Base-by-base conservation (phyloP, 2,888 invertebrate genomes). In the Lumbricus terrestris region DNA sequence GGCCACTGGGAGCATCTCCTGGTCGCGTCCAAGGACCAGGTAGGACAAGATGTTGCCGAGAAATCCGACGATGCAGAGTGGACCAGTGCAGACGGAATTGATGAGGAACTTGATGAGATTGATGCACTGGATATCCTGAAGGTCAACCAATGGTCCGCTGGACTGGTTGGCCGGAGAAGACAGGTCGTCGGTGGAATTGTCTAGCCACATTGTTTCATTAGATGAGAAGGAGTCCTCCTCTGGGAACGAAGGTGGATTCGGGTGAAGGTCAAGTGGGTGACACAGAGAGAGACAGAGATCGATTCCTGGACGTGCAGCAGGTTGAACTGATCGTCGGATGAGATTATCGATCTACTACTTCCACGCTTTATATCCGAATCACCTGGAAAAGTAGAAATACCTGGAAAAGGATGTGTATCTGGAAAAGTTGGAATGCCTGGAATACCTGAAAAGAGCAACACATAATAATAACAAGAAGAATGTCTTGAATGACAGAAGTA, bases 1-100 rank as follows among this genome's bases (percentile, higher is more conserved):
- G 82, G 91, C 90, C 16, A 91, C 90, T 6, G 91, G 91, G 37
- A 85, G 38, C 47, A 85, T 85, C 83, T 90, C 85, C 42, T 90
- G 89, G 42, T 88, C 91, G 18, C 83, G 40, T 11, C 83, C 35
- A 5, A 91, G 89, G 35, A 90, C 90, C 20, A 89, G 35, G 88
- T 90, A 90, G 20, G 90, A 90, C 35, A 90, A 88, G 29, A 42
- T 16, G 89, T 91, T 91, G 82, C 91, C 91, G 16, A 90, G 82
- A 40, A 91, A 47, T 1, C 91, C 91, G 47, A 90, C n/a, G 37
- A 91, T 38, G 88, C 91, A 91, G 23, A 91, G 82, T 0, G 42
- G 16, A 4, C 91, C 91, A 15, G 90, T 90, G 47, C 90, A 82
- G 0, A 91, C 13, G 16, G 89, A 85, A 83, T 90, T 89, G 83